A percentile compares a stretch with the other conserved stretches of the same genome.
These are phyloP conservation scores for Leptinotarsa tumamoca DNA, from an alignment of 2,888 invertebrate species.

Conservation along the genomic window DNA sequence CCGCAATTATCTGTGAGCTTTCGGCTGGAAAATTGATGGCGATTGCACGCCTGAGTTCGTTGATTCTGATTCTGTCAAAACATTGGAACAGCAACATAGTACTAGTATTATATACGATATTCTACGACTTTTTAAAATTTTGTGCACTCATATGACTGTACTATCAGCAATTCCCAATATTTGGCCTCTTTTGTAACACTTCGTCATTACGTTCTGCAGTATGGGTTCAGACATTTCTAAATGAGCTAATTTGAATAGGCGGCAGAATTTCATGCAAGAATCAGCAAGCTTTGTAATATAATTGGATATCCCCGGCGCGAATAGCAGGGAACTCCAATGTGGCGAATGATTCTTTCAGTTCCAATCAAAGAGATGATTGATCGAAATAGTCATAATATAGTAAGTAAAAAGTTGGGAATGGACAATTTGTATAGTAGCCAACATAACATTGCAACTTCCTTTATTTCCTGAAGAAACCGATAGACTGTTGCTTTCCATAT, in stretches of 20 bases:
- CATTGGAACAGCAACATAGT: no score
- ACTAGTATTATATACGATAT: no score
- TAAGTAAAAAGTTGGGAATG: background rate
- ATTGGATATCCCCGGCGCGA: background rate
- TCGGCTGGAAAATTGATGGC: no score
- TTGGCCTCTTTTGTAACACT: conserved; percentile 32
- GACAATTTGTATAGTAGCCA: no score
- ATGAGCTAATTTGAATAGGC: conserved; percentile 29
- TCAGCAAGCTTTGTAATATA: conserved; percentile 9
- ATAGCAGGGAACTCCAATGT: background rate
- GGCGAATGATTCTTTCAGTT: background rate
- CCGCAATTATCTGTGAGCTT: no score
- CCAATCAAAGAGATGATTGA: background rate
- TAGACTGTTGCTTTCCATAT: no score
- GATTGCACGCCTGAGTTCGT: no score
- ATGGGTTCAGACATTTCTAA: conserved; percentile 31
- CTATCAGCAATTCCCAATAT: conserved; percentile 22
- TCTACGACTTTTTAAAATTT: no score
- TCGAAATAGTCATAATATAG: background rate
- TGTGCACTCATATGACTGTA: no score
- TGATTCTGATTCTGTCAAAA: no score
- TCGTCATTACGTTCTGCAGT: conserved; percentile 38
- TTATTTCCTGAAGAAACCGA: no score
- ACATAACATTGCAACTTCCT: no score
- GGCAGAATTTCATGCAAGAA: conserved; percentile 21